phyloP scores from a whole-genome alignment of 2,888 invertebrate species.

The Protonemura montana region DNA sequence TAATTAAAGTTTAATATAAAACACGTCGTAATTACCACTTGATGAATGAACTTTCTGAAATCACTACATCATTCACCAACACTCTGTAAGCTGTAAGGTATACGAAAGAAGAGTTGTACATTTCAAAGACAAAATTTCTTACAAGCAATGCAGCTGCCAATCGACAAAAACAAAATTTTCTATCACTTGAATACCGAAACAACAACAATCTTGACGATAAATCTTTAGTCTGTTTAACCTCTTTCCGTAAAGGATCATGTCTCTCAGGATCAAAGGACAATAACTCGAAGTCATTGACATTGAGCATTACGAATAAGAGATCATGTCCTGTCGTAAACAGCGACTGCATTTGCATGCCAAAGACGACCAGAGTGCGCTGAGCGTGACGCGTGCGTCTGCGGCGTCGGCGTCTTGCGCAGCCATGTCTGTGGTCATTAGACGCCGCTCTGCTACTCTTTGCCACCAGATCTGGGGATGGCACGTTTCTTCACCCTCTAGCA shows the following conservation, averaged over 20 bases:
- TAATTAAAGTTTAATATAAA: neutral
- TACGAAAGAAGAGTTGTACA: neutral
- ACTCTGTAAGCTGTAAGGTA: neutral
- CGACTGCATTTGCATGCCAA: neutral
- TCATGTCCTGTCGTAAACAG: neutral
- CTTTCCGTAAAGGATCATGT: neutral
- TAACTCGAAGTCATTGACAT: neutral
- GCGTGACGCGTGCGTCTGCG: neutral
- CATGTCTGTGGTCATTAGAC: neutral
- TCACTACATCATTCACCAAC: neutral
- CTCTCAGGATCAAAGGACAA: neutral
- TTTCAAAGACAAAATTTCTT: neutral
- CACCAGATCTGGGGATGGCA: neutral
- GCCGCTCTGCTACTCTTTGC: neutral
- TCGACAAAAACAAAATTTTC: neutral
- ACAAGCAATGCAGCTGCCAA: neutral
- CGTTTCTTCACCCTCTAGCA: neutral
- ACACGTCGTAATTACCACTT: neutral
- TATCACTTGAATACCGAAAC: neutral
- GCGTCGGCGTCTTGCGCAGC: neutral
- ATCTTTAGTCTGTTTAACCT: neutral
- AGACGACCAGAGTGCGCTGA: neutral
- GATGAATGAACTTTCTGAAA: neutral
- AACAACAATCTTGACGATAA: neutral
- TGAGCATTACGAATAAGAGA: neutral